Conservation (phyloP, 2,888 invertebrate species). For the Andricus quercusramuli region DNA sequence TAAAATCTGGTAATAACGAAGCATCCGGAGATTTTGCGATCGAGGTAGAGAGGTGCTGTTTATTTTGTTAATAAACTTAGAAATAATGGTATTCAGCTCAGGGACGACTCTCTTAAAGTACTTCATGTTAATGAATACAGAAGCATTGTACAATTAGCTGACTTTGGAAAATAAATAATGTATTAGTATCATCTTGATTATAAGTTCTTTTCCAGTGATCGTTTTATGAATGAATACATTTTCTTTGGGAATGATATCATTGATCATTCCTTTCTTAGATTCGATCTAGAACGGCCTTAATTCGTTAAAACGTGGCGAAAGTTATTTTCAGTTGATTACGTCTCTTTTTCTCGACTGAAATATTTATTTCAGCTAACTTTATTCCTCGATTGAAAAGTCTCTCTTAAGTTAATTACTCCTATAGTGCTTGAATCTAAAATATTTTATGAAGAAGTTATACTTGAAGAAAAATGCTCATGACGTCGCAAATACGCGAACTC, state of each 20-base stretch:
- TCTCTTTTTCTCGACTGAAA: background rate
- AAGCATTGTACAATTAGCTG: background rate
- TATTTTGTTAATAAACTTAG: constrained; percentile 32
- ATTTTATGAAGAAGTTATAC: background rate
- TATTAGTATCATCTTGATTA: background rate
- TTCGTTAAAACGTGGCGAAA: background rate
- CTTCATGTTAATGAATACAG: background rate
- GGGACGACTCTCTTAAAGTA: constrained; percentile 12
- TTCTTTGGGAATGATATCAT: background rate
- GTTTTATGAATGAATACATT: background rate
- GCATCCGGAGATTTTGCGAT: background rate
- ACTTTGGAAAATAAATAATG: background rate
- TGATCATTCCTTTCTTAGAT: background rate
- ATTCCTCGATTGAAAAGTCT: background rate
- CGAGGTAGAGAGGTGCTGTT: background rate
- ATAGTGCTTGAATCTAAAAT: background rate
- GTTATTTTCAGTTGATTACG: constrained; percentile 4
- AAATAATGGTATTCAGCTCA: constrained; percentile 35
- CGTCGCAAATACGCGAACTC: too few relatives aligned
- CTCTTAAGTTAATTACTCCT: background rate
- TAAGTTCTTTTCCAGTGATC: background rate
- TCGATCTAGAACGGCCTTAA: background rate
- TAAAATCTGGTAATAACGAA: background rate
- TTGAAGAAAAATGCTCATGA: background rate
- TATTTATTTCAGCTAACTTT: background rate